These are phyloP conservation scores for Centruroides sculpturatus DNA, from an alignment of 1,140 invertebrate species.

Conservation along the genomic window DNA sequence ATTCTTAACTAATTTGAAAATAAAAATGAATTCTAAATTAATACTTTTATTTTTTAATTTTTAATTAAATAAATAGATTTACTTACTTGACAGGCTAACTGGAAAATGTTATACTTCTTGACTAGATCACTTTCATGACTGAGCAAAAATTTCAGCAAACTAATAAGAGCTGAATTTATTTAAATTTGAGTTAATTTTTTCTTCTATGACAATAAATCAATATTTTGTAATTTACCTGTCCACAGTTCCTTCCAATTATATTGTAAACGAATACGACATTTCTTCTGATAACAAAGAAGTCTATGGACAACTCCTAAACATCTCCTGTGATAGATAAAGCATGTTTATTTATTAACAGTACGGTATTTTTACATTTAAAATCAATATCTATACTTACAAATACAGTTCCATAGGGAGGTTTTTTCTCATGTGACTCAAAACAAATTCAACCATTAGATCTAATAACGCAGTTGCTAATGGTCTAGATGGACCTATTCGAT, in stretches of 20 bases:
- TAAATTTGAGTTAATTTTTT: background rate
- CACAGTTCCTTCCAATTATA: constrained; percentile 92
- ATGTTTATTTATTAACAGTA: background rate
- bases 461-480: constrained; percentile 78
- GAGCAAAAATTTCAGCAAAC: constrained; percentile 77
- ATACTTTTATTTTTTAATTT: too few relatives aligned
- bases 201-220: background rate
- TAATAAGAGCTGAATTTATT: constrained; percentile 52
- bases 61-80: background rate
- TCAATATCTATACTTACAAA: constrained; percentile 34
- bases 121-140: constrained; percentile 73
- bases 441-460: constrained; percentile 87
- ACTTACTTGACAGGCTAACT: constrained; percentile 58
- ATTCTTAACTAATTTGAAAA: too few relatives aligned
- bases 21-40: too few relatives aligned
- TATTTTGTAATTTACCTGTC: constrained; percentile 36
- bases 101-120: constrained; percentile 85
- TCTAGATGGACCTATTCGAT: constrained; percentile 52
- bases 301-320: constrained; percentile 58
- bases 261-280: constrained; percentile 63
- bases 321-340: constrained; percentile 23
- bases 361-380: background rate
- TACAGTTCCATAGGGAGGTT: constrained; percentile 75
- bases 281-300: constrained; percentile 86
- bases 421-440: constrained; percentile 88